phyloP scores from a whole-genome alignment of 2,797 vertebrate species.

The Delichon dasypus region DNA sequence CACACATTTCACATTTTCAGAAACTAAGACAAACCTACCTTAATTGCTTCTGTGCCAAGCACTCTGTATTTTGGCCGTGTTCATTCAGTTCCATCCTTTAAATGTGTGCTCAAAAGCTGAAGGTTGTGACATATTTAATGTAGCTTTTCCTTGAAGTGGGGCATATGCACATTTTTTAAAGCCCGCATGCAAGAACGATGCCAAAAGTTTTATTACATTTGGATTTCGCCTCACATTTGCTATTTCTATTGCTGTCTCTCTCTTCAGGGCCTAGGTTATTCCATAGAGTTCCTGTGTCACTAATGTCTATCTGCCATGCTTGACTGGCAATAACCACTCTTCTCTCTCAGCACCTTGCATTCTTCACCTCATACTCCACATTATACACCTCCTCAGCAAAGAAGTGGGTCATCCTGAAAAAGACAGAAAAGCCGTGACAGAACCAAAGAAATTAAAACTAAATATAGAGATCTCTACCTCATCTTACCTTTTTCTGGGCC shows the following conservation, averaged over 20 bases:
- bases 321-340: not conserved
- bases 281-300: not conserved
- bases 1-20: constrained; percentile 7
- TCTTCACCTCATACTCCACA: not conserved
- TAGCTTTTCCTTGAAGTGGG: not conserved
- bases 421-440: not conserved
- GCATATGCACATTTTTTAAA: not conserved
- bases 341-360: not conserved
- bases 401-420: not conserved
- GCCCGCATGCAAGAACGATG: not conserved
- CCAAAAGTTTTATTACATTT: not conserved
- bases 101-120: not conserved
- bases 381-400: not conserved
- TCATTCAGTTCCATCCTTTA: not conserved
- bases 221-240: not conserved
- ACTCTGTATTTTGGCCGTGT: not conserved
- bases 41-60: not conserved
- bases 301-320: not conserved
- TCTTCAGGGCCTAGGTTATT: not conserved
- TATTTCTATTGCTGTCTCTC: not conserved
- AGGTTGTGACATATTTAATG: not conserved
- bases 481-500: not conserved
- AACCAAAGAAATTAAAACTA: not conserved
- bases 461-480: not conserved
- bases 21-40: not conserved